Percentiles rank a stretch among this genome's conserved stretches.
These are phyloP conservation scores for Symphodus melops DNA, from an alignment of 2,113 vertebrate species.

Conservation along the genomic window DNA sequence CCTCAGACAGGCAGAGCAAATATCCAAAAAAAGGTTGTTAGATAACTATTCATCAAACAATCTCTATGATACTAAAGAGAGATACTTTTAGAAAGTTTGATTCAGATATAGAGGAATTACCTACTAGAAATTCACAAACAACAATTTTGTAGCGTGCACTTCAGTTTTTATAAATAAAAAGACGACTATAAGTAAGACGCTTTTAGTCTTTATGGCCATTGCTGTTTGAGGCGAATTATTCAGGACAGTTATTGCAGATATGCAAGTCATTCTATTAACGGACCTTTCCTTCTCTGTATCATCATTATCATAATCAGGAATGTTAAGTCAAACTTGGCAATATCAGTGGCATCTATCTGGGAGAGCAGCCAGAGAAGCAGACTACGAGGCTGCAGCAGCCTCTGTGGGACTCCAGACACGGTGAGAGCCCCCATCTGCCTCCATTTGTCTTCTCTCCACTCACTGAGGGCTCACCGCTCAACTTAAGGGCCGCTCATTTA, in stretches of 20 bases:
- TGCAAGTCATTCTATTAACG: background rate
- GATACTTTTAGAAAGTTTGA: too few species aligned
- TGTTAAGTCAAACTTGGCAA: conserved; percentile 45
- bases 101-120: too few species aligned
- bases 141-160: background rate
- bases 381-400: conserved; percentile 42
- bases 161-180: background rate
- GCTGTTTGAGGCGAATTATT: background rate
- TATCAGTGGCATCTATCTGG: conserved; percentile 36
- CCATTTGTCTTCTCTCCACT: conserved; percentile 46
- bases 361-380: conserved; percentile 40
- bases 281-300: conserved; percentile 1
- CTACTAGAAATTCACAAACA: too few species aligned
- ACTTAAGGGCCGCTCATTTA: conserved; percentile 42
- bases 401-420: conserved; percentile 38
- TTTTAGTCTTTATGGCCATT: background rate
- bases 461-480: conserved; percentile 29
- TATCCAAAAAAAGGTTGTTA: conserved; percentile 13
- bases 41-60: conserved; percentile 34
- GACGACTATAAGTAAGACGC: background rate
- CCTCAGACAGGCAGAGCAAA: conserved; percentile 36
- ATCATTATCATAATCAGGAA: conserved; percentile 25
- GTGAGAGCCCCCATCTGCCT: conserved; percentile 48
- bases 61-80: background rate
- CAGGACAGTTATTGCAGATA: background rate